Evolutionary conservation across 2,888 invertebrate species (phyloP).

Genomic region (Pheosia gnoma): DNA sequence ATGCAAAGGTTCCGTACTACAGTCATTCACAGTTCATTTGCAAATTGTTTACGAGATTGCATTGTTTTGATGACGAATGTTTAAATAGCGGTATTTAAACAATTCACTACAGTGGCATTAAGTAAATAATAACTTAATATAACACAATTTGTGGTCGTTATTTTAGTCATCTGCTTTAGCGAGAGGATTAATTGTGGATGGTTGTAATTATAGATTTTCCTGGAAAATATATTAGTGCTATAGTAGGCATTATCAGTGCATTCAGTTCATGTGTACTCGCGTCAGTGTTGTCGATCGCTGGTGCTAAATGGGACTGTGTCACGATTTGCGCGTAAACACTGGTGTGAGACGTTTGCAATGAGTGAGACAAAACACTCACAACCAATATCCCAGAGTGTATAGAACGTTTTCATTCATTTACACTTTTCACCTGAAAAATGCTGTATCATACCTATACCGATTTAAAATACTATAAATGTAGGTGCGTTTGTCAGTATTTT

Average conservation of each 20-base stretch:
- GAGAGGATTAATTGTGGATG: not conserved
- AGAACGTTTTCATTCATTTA: too few relatives aligned
- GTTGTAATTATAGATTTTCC: not conserved
- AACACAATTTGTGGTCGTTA: slow-evolving; percentile 11
- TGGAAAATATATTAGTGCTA: not conserved
- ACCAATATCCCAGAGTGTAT: not conserved
- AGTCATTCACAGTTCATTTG: slow-evolving; percentile 20
- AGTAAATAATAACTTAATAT: slow-evolving; percentile 20
- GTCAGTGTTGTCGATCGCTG: not conserved
- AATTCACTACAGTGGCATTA: slow-evolving; percentile 17
- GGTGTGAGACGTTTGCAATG: not conserved
- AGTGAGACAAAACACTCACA: not conserved
- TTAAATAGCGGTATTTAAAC: slow-evolving; percentile 12
- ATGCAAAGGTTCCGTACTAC: slow-evolving; percentile 9
- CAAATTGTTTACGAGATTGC: slow-evolving; percentile 16
- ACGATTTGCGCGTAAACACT: not conserved
- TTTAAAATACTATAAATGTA: too few relatives aligned
- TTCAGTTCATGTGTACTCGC: not conserved
- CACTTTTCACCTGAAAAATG: too few relatives aligned
- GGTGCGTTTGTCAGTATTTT: too few relatives aligned
- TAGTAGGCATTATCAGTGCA: not conserved
- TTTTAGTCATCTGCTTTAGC: not conserved
- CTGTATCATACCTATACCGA: too few relatives aligned
- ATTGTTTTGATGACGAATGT: slow-evolving; percentile 14
- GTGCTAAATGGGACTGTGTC: not conserved